Evolutionary conservation across 2,888 invertebrate species (phyloP).

Genomic region (Kuschelorhynchus macadamiae): DNA sequence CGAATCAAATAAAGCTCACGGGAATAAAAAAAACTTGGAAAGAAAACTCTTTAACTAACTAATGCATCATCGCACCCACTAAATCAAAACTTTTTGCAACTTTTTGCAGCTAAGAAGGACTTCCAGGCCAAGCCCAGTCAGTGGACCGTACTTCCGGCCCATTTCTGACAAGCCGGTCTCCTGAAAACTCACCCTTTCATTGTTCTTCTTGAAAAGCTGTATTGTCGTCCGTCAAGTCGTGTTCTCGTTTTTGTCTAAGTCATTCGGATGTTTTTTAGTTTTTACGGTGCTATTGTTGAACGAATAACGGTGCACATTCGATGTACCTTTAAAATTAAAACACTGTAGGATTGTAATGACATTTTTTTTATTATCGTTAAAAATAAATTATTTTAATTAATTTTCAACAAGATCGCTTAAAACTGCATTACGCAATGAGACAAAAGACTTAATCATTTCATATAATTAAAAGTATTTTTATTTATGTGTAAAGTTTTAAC

Average conservation of each 20-base stretch:
- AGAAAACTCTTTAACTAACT: conserved; percentile 31
- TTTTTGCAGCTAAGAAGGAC: conserved; percentile 36
- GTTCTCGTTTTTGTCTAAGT: conserved; percentile 14
- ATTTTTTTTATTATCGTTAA: too few relatives aligned
- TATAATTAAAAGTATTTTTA: too few relatives aligned
- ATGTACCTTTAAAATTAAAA: too few relatives aligned
- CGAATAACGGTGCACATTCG: too few relatives aligned
- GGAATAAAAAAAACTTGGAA: too few relatives aligned
- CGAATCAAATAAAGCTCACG: too few relatives aligned
- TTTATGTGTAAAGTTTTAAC: too few relatives aligned
- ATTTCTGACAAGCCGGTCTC: conserved; percentile 33
- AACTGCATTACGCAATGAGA: too few relatives aligned
- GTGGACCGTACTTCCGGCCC: conserved; percentile 41
- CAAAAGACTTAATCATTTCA: too few relatives aligned
- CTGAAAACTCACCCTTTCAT: conserved; percentile 27
- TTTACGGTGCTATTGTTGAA: background rate
- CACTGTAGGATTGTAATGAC: too few relatives aligned
- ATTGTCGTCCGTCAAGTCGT: conserved; percentile 7
- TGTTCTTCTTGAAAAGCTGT: conserved; percentile 31
- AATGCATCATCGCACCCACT: conserved; percentile 43
- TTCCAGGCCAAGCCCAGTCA: conserved; percentile 35
- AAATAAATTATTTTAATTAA: too few relatives aligned
- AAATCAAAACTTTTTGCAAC: conserved; percentile 43
- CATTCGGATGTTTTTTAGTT: background rate
- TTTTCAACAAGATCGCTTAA: too few relatives aligned